These are phyloP conservation scores for Eilema griseolum DNA, from an alignment of 2,888 invertebrate genomes.

Conservation along the genomic window DNA sequence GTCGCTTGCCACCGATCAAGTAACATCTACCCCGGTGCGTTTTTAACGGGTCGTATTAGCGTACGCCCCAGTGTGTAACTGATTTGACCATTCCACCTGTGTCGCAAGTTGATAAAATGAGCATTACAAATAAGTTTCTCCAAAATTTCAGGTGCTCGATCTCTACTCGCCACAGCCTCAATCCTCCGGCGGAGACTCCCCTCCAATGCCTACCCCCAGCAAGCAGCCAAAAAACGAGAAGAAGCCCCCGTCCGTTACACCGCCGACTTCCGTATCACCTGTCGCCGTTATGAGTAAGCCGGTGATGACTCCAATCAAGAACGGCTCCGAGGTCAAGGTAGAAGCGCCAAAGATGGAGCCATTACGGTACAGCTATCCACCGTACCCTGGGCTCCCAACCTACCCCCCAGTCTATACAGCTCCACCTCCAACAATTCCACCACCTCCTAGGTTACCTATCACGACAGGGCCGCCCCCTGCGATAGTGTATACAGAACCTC, in stretches of 20 bases:
- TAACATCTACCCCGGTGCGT: too few species aligned
- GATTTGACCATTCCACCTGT: too few species aligned
- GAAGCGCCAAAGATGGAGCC: conserved; percentile 75
- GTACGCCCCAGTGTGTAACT: too few species aligned
- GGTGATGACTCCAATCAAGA: conserved; percentile 74
- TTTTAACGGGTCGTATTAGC: too few species aligned
- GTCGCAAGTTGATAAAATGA: too few species aligned
- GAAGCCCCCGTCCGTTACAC: conserved; percentile 81
- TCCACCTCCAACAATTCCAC: conserved; percentile 69
- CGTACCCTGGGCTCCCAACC: conserved; percentile 69
- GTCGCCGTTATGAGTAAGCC: conserved; percentile 69
- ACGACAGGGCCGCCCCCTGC: conserved; percentile 51
- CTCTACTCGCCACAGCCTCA: conserved; percentile 93
- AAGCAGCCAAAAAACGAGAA: conserved; percentile 87
- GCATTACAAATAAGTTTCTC: neutral
- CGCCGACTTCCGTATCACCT: conserved; percentile 83
- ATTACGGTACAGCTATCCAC: conserved; percentile 68
- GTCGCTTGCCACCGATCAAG: too few species aligned
- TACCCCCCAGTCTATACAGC: conserved; percentile 75
- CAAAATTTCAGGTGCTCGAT: conserved; percentile 89
- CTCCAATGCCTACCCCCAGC: conserved; percentile 85
- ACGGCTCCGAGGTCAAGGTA: conserved; percentile 72
- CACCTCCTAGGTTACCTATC: conserved; percentile 71
- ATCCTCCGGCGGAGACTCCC: conserved; percentile 89
- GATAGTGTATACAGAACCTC: conserved; percentile 79